These are phyloP conservation scores for Buphagus erythrorhynchus DNA, from an alignment of 2,797 vertebrate species.

Conservation along the genomic window DNA sequence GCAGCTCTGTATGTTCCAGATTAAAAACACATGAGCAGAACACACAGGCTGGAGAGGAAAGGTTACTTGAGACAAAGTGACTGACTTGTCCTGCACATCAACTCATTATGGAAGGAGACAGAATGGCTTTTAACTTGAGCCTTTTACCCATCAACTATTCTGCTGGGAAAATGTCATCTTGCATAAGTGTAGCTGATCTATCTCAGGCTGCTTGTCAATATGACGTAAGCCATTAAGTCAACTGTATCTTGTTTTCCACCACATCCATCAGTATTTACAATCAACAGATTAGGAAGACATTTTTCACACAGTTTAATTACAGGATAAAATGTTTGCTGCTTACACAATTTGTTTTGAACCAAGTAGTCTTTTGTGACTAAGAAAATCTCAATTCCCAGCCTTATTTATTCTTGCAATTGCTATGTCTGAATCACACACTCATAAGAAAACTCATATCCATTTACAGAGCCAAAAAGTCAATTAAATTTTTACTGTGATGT, in stretches of 20 bases:
- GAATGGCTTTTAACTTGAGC: not conserved
- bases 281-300: conserved; percentile 7
- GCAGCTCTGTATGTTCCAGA: not conserved
- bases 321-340: not conserved
- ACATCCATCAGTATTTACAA: conserved; percentile 59
- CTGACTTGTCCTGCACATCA: not conserved
- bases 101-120: not conserved
- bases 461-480: not conserved
- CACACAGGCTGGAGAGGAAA: not conserved
- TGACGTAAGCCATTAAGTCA: not conserved
- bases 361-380: not conserved
- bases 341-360: not conserved
- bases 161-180: not conserved
- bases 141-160: not conserved
- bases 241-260: conserved; percentile 52
- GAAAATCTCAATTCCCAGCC: not conserved
- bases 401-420: not conserved
- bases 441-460: not conserved
- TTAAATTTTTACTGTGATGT: not conserved
- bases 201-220: not conserved
- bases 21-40: not conserved
- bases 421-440: not conserved
- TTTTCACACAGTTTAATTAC: conserved; percentile 18
- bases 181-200: not conserved
- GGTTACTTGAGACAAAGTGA: not conserved